A percentile compares a stretch with the other conserved stretches of the same genome.
Conservation (phyloP, 2,797 vertebrate species). For the Echiichthys vipera region DNA sequence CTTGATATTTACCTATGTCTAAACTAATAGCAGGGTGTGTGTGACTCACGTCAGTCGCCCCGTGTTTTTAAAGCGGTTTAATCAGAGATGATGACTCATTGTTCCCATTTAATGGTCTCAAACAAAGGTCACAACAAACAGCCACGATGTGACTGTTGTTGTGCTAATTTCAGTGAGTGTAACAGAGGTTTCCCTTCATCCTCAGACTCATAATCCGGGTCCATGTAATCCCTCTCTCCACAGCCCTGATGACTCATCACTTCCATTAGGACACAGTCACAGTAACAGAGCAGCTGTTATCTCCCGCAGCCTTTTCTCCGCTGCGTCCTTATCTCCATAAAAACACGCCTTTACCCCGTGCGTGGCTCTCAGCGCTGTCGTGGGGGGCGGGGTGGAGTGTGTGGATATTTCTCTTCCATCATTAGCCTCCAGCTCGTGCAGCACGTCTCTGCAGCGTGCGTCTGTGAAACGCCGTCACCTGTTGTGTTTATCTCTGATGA, state of each 20-base stretch:
- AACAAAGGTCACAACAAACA: slow-evolving; percentile 60
- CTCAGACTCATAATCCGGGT: slow-evolving; percentile 58
- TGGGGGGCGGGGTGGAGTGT: slow-evolving; percentile 25
- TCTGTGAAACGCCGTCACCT: slow-evolving; percentile 5
- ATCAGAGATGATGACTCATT: slow-evolving; percentile 32
- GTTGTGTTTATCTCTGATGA: slow-evolving; percentile 44
- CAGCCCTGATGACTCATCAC: slow-evolving; percentile 59
- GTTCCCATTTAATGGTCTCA: slow-evolving; percentile 26
- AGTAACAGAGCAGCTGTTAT: slow-evolving; percentile 70
- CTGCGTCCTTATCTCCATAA: slow-evolving; percentile 64
- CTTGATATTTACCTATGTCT: no score
- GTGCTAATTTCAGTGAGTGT: slow-evolving; percentile 53
- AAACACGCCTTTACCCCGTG: slow-evolving; percentile 59
- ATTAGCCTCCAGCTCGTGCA: slow-evolving; percentile 26
- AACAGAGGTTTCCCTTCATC: slow-evolving; percentile 29
- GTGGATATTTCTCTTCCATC: slow-evolving; percentile 19
- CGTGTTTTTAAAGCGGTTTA: slow-evolving; percentile 9
- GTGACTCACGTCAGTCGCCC: slow-evolving; percentile 1
- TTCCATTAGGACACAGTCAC: slow-evolving; percentile 68
- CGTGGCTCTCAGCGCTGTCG: slow-evolving; percentile 51
- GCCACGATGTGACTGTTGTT: slow-evolving; percentile 33
- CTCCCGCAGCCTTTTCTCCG: slow-evolving; percentile 54
- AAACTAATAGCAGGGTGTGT: slow-evolving; percentile 4
- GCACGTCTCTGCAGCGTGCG: background rate
- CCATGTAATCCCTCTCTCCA: slow-evolving; percentile 49